phyloP scores from a whole-genome alignment of 2,113 vertebrate species.

The Haemorhous mexicanus region DNA sequence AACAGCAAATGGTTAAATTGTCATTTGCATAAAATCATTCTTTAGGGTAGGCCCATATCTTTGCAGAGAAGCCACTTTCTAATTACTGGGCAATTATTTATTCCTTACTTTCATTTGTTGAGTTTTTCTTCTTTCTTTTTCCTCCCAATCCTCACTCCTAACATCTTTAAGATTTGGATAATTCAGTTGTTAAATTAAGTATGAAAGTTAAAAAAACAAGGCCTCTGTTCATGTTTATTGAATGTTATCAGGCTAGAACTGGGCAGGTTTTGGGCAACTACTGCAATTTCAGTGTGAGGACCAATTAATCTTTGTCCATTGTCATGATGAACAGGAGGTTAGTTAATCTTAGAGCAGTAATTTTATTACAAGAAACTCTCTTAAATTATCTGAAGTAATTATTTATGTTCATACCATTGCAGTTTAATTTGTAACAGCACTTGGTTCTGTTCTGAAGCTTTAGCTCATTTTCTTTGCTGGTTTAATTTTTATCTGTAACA shows the following conservation, averaged over 20 bases:
- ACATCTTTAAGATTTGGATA: not conserved
- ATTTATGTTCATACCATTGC: not conserved
- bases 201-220: not conserved
- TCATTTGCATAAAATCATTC: not conserved
- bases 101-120: not conserved
- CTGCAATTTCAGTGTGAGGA: not conserved
- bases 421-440: not conserved
- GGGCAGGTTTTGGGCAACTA: not conserved
- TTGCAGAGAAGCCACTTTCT: not conserved
- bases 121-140: not conserved
- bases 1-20: not conserved
- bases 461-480: not conserved
- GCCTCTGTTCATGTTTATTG: not conserved
- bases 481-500: not conserved
- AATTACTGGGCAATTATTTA: not conserved
- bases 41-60: not conserved
- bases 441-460: not conserved
- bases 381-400: not conserved
- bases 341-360: not conserved
- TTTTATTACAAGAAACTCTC: not conserved
- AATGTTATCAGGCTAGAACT: not conserved
- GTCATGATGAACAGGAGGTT: not conserved
- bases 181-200: not conserved
- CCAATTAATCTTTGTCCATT: not conserved
- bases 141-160: not conserved